A percentile compares a stretch with the other conserved stretches of the same genome.
These are phyloP conservation scores for Cynopterus sphinx DNA, from an alignment of 2,797 vertebrate species.

Conservation along the genomic window DNA sequence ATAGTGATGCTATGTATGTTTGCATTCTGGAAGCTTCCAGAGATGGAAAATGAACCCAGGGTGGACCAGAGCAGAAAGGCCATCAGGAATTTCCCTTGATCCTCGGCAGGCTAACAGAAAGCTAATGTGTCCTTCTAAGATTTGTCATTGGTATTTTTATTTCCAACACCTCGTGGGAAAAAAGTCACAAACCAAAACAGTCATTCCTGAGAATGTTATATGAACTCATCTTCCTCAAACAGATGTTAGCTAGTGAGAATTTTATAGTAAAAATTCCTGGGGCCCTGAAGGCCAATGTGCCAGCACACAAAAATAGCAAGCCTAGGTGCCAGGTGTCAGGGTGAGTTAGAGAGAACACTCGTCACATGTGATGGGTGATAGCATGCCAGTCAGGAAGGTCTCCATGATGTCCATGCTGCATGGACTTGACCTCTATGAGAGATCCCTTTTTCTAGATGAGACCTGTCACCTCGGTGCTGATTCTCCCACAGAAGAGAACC, in stretches of 20 bases:
- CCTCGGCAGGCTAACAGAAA: slow-evolving; percentile 69
- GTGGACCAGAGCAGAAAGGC: slow-evolving; percentile 75
- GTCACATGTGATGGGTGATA: neutral
- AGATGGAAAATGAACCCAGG: slow-evolving; percentile 82
- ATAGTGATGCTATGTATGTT: slow-evolving; percentile 85
- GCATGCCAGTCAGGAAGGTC: neutral
- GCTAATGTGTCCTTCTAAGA: slow-evolving; percentile 62
- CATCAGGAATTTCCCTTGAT: slow-evolving; percentile 82
- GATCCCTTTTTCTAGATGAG: neutral
- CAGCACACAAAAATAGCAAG: neutral
- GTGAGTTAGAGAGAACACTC: accelerated
- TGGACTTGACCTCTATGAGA: neutral
- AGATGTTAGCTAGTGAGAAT: neutral
- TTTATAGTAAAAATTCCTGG: neutral
- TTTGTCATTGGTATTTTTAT: slow-evolving; percentile 79
- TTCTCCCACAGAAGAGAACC: neutral
- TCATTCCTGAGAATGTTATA: slow-evolving; percentile 60
- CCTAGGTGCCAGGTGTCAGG: too few relatives aligned
- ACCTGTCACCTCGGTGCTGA: accelerated
- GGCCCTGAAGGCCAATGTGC: neutral
- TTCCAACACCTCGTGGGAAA: slow-evolving; percentile 45
- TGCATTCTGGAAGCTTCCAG: slow-evolving; percentile 74
- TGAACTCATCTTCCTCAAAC: neutral
- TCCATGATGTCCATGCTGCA: neutral
- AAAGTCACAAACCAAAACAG: slow-evolving; percentile 19